These are phyloP conservation scores for Hemiprocne comata DNA, from an alignment of 2,113 vertebrate genomes.

Conservation along the genomic window DNA sequence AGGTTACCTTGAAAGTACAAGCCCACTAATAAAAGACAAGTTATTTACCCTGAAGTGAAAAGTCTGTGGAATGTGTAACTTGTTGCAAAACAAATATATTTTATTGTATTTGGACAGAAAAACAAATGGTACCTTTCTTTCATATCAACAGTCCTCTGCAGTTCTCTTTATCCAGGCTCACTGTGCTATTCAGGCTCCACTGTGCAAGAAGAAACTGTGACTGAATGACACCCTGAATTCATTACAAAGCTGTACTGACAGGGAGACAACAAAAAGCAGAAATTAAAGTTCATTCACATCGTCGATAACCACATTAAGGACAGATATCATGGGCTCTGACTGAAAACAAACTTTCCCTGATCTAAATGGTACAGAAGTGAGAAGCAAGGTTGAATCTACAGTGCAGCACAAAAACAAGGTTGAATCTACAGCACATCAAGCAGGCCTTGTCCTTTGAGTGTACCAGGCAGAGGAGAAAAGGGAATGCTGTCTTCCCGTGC, in stretches of 20 bases:
- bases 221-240: constrained; percentile 55
- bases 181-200: constrained; percentile 32
- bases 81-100: background rate
- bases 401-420: rapidly evolving
- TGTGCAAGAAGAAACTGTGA: constrained; percentile 41
- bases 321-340: background rate
- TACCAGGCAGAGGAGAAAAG: background rate
- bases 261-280: constrained; percentile 42
- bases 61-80: background rate
- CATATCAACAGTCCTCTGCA: constrained; percentile 46
- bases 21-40: background rate
- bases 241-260: constrained; percentile 60
- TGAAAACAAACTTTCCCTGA: background rate
- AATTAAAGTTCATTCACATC: background rate
- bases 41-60: background rate
- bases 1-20: background rate
- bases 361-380: background rate
- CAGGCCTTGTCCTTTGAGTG: rapidly evolving
- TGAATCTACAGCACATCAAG: rapidly evolving
- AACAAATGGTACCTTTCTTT: constrained; percentile 59
- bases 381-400: background rate
- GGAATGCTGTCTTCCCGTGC: background rate
- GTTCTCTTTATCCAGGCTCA: constrained; percentile 32
- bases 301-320: background rate
- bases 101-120: constrained; percentile 42